phyloP scores from a whole-genome alignment of 2,888 invertebrate genomes.

The Leptopilina myrica region DNA sequence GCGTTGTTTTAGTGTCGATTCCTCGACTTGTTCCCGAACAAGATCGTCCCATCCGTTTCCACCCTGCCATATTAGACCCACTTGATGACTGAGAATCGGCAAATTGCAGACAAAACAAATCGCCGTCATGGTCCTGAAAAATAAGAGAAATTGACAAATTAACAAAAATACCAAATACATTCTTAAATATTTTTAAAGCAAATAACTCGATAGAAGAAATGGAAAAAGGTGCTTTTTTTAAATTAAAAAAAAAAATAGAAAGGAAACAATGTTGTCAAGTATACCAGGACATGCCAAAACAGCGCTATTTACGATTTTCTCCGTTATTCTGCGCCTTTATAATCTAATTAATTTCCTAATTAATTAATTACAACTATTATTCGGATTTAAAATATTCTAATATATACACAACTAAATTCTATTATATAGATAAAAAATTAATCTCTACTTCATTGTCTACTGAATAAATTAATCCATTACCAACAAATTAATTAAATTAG shows the following conservation, averaged over 20 bases:
- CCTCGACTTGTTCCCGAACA: slow-evolving; percentile 90
- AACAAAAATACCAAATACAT: background rate
- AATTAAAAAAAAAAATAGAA: slow-evolving; percentile 55
- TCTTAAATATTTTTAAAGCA: background rate
- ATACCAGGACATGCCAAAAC: slow-evolving; percentile 71
- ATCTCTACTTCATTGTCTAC: background rate
- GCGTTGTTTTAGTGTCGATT: slow-evolving; percentile 89
- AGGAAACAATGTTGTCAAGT: slow-evolving; percentile 58
- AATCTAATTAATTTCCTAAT: background rate
- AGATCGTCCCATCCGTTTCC: slow-evolving; percentile 97
- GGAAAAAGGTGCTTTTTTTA: slow-evolving; percentile 63
- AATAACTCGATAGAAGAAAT: slow-evolving; percentile 53
- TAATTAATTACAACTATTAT: background rate
- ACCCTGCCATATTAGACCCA: slow-evolving; percentile 94
- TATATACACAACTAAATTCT: slow-evolving; percentile 4
- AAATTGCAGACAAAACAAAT: slow-evolving; percentile 98
- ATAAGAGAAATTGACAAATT: slow-evolving; percentile 39
- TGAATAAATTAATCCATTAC: background rate
- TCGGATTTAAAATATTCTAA: background rate
- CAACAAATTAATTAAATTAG: background rate
- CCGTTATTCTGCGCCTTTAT: slow-evolving; percentile 38
- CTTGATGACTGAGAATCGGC: slow-evolving; percentile 96
- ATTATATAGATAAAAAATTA: background rate
- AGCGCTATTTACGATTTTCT: slow-evolving; percentile 56
- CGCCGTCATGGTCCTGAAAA: slow-evolving; percentile 92